phyloP scores from a whole-genome alignment of 2,797 vertebrate genomes.

The Platalea minor region DNA sequence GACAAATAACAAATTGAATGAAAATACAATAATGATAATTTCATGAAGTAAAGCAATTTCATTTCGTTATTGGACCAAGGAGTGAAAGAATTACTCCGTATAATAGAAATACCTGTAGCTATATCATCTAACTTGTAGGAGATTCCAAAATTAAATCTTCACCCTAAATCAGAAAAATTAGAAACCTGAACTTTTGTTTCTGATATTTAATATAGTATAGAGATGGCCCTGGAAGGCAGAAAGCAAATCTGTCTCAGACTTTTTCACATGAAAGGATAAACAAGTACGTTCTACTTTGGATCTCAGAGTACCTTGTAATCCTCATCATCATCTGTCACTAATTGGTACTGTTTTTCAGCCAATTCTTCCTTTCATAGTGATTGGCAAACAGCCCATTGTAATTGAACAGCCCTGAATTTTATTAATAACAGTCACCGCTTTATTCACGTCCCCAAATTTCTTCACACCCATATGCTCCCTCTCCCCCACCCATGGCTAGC shows the following conservation, averaged over 20 bases:
- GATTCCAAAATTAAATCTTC: background rate
- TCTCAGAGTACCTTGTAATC: background rate
- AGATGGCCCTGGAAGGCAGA: background rate
- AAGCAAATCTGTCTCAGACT: background rate
- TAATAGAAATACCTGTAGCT: background rate
- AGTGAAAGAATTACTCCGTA: background rate
- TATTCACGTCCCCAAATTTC: background rate
- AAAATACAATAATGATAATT: background rate
- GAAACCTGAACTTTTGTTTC: background rate
- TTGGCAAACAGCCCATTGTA: background rate
- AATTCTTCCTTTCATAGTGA: background rate
- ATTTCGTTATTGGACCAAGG: background rate
- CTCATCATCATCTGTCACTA: background rate
- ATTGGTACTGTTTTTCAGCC: background rate
- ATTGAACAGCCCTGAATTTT: background rate
- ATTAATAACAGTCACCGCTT: background rate
- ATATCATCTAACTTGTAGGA: background rate
- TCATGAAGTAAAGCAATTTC: background rate
- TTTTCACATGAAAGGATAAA: background rate
- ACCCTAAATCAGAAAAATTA: background rate
- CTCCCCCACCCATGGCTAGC: background rate
- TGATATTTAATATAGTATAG: background rate
- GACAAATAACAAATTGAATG: background rate
- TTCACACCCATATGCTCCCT: background rate
- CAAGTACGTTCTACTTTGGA: background rate